phyloP scores from a whole-genome alignment of 1,140 invertebrate genomes.

The Metaphire vulgaris region DNA sequence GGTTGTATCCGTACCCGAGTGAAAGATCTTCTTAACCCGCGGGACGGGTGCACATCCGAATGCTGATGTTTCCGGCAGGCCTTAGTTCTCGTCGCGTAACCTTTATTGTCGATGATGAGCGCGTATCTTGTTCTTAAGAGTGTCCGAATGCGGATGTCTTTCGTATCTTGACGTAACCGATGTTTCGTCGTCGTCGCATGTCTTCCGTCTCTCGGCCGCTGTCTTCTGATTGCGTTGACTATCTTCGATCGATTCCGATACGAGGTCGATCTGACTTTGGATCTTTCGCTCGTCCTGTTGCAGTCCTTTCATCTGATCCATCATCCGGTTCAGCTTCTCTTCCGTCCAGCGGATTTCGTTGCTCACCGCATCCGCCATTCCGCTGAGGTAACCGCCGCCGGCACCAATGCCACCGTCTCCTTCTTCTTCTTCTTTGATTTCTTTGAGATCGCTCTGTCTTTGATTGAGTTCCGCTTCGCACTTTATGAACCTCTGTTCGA shows the following conservation, averaged over 20 bases:
- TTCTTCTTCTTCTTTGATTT: not conserved
- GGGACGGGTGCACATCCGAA: too few species aligned
- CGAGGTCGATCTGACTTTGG: not conserved
- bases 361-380: not conserved
- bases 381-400: not conserved
- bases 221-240: not conserved
- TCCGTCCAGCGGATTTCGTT: not conserved
- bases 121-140: too few species aligned
- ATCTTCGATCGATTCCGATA: not conserved
- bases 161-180: conserved; percentile 31
- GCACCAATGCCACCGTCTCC: not conserved
- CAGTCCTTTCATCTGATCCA: not conserved
- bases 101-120: too few species aligned
- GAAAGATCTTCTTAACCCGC: conserved; percentile 37
- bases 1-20: conserved; percentile 35
- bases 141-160: conserved; percentile 38
- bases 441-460: not conserved
- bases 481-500: not conserved
- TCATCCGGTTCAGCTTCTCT: not conserved
- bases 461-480: not conserved
- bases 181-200: conserved; percentile 23
- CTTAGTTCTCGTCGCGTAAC: too few species aligned
- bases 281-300: not conserved
- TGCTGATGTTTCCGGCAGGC: too few species aligned
- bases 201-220: not conserved